These are phyloP conservation scores for Xiphias gladius DNA, from an alignment of 2,113 vertebrate genomes.

Conservation along the genomic window DNA sequence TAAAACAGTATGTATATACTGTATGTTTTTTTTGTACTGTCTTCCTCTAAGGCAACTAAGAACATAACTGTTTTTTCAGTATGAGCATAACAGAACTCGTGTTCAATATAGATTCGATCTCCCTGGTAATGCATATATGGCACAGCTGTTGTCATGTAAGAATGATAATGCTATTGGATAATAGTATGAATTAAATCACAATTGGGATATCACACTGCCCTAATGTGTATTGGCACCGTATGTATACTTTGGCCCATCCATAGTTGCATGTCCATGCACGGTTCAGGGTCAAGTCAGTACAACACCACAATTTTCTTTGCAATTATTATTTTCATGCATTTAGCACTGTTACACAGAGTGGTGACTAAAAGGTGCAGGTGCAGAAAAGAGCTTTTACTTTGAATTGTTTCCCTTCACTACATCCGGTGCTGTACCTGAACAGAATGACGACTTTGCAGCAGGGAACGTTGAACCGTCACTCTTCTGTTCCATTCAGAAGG, in stretches of 20 bases:
- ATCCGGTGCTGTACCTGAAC: constrained; percentile 5
- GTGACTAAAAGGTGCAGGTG: background rate
- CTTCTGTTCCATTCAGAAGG: constrained; percentile 39
- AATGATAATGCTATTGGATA: background rate
- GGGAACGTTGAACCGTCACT: constrained; percentile 15
- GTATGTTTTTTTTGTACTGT: background rate
- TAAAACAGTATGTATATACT: background rate
- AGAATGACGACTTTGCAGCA: constrained; percentile 17
- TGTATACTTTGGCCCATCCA: background rate
- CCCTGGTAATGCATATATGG: background rate
- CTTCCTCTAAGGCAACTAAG: background rate
- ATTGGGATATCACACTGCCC: background rate
- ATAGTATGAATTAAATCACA: background rate
- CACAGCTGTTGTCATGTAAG: background rate
- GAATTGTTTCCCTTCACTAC: constrained; percentile 17
- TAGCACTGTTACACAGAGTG: background rate
- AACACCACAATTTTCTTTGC: background rate
- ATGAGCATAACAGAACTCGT: background rate
- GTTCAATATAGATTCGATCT: constrained; percentile 32
- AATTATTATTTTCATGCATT: constrained; percentile 20
- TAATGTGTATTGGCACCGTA: background rate
- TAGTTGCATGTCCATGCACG: background rate
- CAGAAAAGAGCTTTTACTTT: background rate
- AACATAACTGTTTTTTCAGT: background rate
- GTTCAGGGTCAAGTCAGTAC: constrained; percentile 31